Evolutionary conservation across 1,140 invertebrate genomes (phyloP), one percentile per base, ranked within the genome.

Genomic region (Piezodorus guildinii): DNA sequence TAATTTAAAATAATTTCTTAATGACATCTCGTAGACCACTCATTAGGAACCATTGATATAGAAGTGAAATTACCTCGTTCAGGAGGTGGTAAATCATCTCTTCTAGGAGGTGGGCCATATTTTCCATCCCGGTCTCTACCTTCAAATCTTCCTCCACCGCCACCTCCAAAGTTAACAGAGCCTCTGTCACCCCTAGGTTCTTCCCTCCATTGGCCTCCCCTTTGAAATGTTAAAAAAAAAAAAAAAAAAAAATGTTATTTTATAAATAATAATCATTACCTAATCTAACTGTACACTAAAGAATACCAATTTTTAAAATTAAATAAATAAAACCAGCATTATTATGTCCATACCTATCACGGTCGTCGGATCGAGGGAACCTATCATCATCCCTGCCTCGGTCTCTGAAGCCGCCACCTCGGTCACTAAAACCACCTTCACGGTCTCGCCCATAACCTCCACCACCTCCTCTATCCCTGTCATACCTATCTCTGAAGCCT

Each of bases 401-500:
- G 46, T 49, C 46, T 49, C 46, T 17, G 14, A 49, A 49, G 2
- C 46, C 45, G 8, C 27, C 27, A 30, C 27, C 34, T 39, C 46
- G n/a, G n/a, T 77, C 75, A 60, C 72, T 49, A 19, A 67, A 56
- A 56, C 71, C 70, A 74, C 69, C 71, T 72, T 60, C 72, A 72
- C 49, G 46, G 56, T 72, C 45, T 16, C 67, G 46, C 34, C 72
- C 70, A 19, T 21, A 17, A 49, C n/a, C n/a, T 5, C 46, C 71
- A 19, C 46, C 46, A 6, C n/a, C n/a, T 19, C 46, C 46, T n/a
- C 46, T 17, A n/a, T 49, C 46, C 71, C 17, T 70, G 66, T 8
- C 73, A 71, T 63, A 76, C 77, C 67, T 74, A 73, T 64, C 73
- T 72, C 17, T 68, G 70, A 58, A 69, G 44, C 62, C 71, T 21